A percentile compares a stretch with the other conserved stretches of the same genome.
phyloP scores from a whole-genome alignment of 2,888 invertebrate species.

The Odontothrips loti region DNA sequence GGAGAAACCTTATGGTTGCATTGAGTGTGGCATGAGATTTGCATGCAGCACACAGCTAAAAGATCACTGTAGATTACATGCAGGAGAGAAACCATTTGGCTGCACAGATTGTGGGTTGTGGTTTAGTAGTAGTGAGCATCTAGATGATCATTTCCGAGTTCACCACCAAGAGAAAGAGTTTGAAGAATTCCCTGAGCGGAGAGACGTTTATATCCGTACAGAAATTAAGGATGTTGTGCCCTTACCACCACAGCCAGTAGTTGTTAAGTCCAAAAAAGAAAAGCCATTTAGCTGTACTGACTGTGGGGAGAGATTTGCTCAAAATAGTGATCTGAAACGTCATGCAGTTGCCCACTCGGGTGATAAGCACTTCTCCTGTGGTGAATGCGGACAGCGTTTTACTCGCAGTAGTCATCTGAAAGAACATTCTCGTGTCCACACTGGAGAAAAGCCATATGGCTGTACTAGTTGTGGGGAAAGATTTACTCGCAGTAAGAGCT shows the following conservation, averaged over 20 bases:
- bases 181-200: not conserved
- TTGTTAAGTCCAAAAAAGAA: not conserved
- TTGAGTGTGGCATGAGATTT: slow-evolving; percentile 32
- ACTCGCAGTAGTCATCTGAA: slow-evolving; percentile 27
- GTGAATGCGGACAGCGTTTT: slow-evolving; percentile 32
- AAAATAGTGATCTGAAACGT: slow-evolving; percentile 32
- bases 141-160: not conserved
- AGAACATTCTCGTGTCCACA: not conserved
- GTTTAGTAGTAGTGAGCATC: not conserved
- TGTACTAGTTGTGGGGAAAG: slow-evolving; percentile 44
- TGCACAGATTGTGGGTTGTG: slow-evolving; percentile 28
- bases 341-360: slow-evolving; percentile 33
- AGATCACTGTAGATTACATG: slow-evolving; percentile 31
- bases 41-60: slow-evolving; percentile 30
- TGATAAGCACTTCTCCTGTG: slow-evolving; percentile 34
- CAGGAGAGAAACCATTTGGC: slow-evolving; percentile 33
- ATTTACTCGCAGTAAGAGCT: slow-evolving; percentile 40
- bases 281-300: not conserved
- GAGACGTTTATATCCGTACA: not conserved
- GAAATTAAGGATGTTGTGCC: not conserved
- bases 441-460: slow-evolving; percentile 39
- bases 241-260: not conserved
- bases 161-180: not conserved
- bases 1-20: slow-evolving; percentile 32
- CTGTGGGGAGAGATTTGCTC: slow-evolving; percentile 32